phyloP scores from a whole-genome alignment of 2,888 invertebrate genomes.

The Myopa testacea region DNA sequence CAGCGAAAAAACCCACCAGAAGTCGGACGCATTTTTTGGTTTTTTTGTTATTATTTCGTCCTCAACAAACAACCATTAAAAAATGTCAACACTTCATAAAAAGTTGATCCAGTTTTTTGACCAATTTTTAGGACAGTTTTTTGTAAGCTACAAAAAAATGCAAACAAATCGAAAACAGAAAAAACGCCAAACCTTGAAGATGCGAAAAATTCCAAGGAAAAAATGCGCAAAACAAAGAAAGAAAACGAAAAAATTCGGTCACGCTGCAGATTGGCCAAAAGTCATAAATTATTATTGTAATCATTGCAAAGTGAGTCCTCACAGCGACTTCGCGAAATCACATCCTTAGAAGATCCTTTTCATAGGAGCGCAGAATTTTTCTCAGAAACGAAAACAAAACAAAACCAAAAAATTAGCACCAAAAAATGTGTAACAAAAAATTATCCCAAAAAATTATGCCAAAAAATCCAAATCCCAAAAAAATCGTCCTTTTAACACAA shows the following conservation, averaged over 20 bases:
- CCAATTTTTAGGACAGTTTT: conserved; percentile 63
- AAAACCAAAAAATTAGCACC: neutral
- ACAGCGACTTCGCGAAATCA: too few species aligned
- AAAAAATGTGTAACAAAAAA: neutral
- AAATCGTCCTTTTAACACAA: neutral
- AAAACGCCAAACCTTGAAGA: conserved; percentile 17
- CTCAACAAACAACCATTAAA: conserved; percentile 18
- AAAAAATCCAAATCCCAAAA: conserved; percentile 13
- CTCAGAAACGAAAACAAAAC: neutral
- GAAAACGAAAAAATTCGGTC: neutral
- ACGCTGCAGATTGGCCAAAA: neutral
- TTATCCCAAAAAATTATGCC: neutral
- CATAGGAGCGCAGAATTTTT: neutral
- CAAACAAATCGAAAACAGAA: neutral
- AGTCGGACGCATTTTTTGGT: neutral
- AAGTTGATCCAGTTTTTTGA: conserved; percentile 59
- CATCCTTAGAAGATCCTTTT: neutral
- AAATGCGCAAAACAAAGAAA: conserved; percentile 20
- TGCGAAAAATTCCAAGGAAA: neutral
- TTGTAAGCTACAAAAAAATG: conserved; percentile 47
- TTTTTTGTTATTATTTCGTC: neutral
- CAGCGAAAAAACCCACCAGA: neutral
- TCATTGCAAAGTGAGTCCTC: too few species aligned
- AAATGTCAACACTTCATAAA: conserved; percentile 26
- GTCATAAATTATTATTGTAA: neutral